Base-by-base conservation (phyloP, 2,113 vertebrate genomes). In the Rutilus rutilus region DNA sequence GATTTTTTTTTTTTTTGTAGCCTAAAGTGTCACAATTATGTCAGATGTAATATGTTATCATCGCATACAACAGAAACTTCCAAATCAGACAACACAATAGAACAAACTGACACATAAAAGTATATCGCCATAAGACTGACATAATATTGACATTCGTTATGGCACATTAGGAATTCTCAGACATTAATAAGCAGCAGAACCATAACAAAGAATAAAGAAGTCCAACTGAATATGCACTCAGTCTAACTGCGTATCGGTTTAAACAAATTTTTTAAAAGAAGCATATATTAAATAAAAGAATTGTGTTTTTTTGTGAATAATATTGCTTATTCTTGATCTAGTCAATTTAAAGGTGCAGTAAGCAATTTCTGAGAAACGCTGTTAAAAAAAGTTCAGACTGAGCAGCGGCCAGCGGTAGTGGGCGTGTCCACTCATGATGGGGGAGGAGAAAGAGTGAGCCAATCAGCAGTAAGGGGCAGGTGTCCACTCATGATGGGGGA, bases 21-120 rank as follows among this genome's bases (percentile, higher is more conserved):
- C 19, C 6, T 42, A 36, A 94, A 95, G 95, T 95, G 95, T 95
- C 95, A 96, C 94, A 95, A 91, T 95, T 93, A 96, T 97, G 96
- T 93, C 60, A 45, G 59, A 96, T 93, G 94, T 78, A 23, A 57
- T 77, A 23, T 54, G 52, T 77, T 19, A 78, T 36, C 33, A 25
- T 79, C 6, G 15, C 77, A 78, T 78, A 33, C 54, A 21, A 42
- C 21, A 23, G 21, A 73, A 19, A 73, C 19, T 73, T 42, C 21
- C 10, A 42, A 42, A 73, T 23, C 21, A 42, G 36, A 42, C 67
- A 12, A 42, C 36, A 71, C 19, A 73, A 23, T 23, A 23, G 23
- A 42, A 30, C 57, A n/a, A 87, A 84, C 64, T 25, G 36, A 76
- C 74, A 60, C 21, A 73, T 5, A 12, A 71, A 78, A 17, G 5